A percentile compares a stretch with the other conserved stretches of the same genome.
These are phyloP conservation scores for Dendrolimus pini DNA, from an alignment of 2,888 invertebrate species.

Conservation along the genomic window DNA sequence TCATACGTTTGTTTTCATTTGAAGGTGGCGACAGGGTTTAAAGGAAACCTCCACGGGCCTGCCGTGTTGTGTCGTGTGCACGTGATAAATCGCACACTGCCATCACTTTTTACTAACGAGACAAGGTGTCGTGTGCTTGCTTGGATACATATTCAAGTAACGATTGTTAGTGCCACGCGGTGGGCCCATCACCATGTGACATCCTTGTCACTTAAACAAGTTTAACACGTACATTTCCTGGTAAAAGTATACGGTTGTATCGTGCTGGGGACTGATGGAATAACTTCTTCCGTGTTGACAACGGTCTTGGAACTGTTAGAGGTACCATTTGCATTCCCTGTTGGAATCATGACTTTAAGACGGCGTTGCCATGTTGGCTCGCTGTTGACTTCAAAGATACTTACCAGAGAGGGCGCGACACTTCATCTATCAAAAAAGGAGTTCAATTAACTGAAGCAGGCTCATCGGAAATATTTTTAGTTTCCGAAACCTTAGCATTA, in stretches of 20 bases:
- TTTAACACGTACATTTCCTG: constrained; percentile 29
- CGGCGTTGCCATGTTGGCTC: too few species aligned
- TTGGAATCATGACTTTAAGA: too few species aligned
- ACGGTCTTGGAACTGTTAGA: too few species aligned
- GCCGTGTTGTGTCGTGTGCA: constrained; percentile 50
- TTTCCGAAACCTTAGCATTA: too few species aligned
- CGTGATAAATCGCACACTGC: constrained; percentile 65
- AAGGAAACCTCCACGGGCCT: constrained; percentile 43
- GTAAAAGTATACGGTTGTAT: constrained; percentile 33
- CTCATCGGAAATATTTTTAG: too few species aligned
- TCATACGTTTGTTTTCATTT: constrained; percentile 44
- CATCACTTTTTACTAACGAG: constrained; percentile 72
- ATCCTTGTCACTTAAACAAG: constrained; percentile 34
- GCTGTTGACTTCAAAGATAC: too few species aligned
- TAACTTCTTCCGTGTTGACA: too few species aligned
- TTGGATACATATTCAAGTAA: constrained; percentile 56
- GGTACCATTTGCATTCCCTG: too few species aligned
- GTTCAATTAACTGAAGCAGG: too few species aligned
- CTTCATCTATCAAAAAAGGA: too few species aligned
- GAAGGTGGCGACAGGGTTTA: constrained; percentile 41
- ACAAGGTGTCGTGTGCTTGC: constrained; percentile 58
- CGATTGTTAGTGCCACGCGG: constrained; percentile 44
- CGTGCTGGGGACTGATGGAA: too few species aligned
- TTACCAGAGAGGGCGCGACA: too few species aligned
- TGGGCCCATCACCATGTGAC: constrained; percentile 18